Evolutionary conservation across 2,113 vertebrate species (phyloP).

Genomic region (Oncorhynchus gorbuscha): DNA sequence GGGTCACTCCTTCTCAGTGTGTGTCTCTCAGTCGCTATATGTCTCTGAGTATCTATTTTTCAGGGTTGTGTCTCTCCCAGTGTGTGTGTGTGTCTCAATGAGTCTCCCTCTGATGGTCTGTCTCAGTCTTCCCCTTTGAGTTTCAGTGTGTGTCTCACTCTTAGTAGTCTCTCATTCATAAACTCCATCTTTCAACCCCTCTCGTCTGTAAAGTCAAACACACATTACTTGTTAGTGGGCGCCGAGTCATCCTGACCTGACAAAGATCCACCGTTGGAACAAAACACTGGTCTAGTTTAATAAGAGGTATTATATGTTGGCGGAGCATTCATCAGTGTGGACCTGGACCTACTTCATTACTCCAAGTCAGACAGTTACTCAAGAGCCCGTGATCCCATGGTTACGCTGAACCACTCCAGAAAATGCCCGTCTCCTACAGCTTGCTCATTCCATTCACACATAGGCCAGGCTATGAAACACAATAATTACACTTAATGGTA

Average conservation of each 20-base stretch:
- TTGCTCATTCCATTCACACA: conserved; percentile 34
- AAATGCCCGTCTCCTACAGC: conserved; percentile 29
- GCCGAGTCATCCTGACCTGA: too few relatives aligned
- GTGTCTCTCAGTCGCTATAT: neutral
- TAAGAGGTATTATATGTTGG: too few relatives aligned
- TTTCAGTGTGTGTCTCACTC: neutral
- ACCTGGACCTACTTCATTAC: neutral
- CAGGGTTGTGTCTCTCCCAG: neutral
- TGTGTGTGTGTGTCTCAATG: neutral
- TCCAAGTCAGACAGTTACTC: neutral
- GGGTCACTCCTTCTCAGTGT: neutral
- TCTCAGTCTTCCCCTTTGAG: neutral
- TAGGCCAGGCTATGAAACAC: conserved; percentile 46
- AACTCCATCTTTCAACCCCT: too few relatives aligned
- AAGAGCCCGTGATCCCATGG: neutral
- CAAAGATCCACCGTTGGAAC: too few relatives aligned
- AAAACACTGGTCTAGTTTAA: too few relatives aligned
- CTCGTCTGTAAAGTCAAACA: too few relatives aligned
- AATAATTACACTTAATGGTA: conserved; percentile 64
- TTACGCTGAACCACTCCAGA: conserved; percentile 40
- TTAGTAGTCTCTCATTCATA: neutral
- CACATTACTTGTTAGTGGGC: too few relatives aligned
- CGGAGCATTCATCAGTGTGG: too few relatives aligned
- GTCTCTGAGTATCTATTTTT: neutral
- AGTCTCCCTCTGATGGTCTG: neutral